These are phyloP conservation scores for Sphaeridia pumilis DNA, from an alignment of 2,888 invertebrate genomes.

Conservation along the genomic window DNA sequence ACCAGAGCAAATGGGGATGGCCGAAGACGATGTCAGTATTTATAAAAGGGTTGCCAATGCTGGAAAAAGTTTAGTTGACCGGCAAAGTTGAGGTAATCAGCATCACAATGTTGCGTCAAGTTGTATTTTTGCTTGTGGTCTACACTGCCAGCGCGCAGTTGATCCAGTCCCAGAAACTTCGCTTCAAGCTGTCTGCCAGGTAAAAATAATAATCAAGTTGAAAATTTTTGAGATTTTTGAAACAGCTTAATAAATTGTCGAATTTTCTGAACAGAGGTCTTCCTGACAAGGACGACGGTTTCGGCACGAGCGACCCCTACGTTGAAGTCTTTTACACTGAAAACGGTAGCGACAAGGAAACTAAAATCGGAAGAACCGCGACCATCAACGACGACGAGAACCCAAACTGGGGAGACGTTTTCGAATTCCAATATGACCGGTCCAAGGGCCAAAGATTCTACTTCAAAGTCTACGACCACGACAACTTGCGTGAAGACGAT, in stretches of 20 bases:
- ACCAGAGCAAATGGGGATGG: too few species aligned
- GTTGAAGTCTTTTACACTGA: slow-evolving; percentile 29
- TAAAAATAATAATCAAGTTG: too few species aligned
- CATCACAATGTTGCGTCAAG: not conserved
- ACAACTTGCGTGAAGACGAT: slow-evolving; percentile 32
- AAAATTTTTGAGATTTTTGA: too few species aligned
- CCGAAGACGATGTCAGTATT: too few species aligned
- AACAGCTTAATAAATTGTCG: too few species aligned
- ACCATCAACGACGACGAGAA: slow-evolving; percentile 24
- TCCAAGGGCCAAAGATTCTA: slow-evolving; percentile 26
- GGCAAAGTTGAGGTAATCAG: too few species aligned
- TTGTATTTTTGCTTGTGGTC: not conserved
- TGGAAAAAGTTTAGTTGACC: too few species aligned
- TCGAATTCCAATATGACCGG: slow-evolving; percentile 30
- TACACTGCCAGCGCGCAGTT: slow-evolving; percentile 10
- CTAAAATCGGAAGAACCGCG: slow-evolving; percentile 22
- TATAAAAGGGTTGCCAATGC: too few species aligned
- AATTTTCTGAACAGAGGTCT: too few species aligned
- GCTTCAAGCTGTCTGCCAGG: slow-evolving; percentile 32
- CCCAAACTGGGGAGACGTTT: slow-evolving; percentile 31
- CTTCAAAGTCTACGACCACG: slow-evolving; percentile 31
- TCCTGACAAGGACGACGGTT: slow-evolving; percentile 31
- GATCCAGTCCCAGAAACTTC: slow-evolving; percentile 24
- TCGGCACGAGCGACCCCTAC: slow-evolving; percentile 29
- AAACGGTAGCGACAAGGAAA: slow-evolving; percentile 23